Evolutionary conservation across 2,113 vertebrate genomes (phyloP), one percentile per base, ranked within the genome.

Genomic region (Colaptes auratus): DNA sequence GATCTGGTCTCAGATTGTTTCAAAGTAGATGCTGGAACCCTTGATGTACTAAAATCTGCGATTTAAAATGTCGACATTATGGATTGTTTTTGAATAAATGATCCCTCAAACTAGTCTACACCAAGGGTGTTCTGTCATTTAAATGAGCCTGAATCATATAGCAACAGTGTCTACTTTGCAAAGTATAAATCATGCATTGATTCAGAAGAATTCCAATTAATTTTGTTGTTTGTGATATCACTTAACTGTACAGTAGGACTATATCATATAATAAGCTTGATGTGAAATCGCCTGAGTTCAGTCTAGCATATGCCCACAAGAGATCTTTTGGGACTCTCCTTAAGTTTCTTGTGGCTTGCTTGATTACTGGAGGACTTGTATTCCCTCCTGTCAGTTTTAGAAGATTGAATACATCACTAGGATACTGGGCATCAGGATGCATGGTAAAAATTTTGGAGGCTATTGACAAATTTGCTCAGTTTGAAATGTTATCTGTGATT

Each of bases 231-330:
- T 84, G 35, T 70, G 31, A 4, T 75, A 28, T 33, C 23, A 33
- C 19, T 52, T 31, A 67, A 64, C 35, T 73, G 5, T 58, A 9
- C 27, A 23, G 28, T 46, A 65, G 14, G 20, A 53, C 3, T 30
- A 42, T 28, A 17, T 16, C n/a, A 42, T 35, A 44, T 48, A 64
- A 11, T 31, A 39, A 76, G 36, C 36, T 76, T 42, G 48, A 31
- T 9, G 20, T 10, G 12, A 27, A 86, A 72, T 48, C 25, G 48
- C 12, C 24, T 60, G 24, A 23, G 21, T 60, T 81, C 48, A 24
- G 20, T 39, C 20, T 42, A 30, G 15, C 0, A 1, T 10, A 44
- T 35, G 33, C 20, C 12, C 33, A 24, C 0, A 1, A 56, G 66
- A 66, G 30, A 17, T 48, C 31, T 46, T 81, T 60, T 59, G 28